A percentile compares a stretch with the other conserved stretches of the same genome.
phyloP scores from a whole-genome alignment of 1,140 invertebrate genomes.

The Apis florea region DNA sequence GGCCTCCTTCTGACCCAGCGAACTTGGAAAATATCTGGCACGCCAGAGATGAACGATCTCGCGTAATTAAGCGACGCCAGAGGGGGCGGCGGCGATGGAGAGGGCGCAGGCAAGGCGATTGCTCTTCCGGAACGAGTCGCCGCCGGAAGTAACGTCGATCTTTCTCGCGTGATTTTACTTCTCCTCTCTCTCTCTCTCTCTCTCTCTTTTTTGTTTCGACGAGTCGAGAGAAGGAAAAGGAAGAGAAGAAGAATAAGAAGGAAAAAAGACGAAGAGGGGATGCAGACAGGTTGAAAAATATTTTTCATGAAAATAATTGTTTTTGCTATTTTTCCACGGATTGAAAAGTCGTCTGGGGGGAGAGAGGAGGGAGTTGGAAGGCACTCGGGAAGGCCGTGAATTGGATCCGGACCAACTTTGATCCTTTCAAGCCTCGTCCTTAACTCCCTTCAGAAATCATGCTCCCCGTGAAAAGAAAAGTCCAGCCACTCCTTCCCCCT shows the following conservation, averaged over 20 bases:
- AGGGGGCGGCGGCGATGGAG: no score
- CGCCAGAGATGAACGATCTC: no score
- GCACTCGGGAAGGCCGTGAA: constrained; percentile 51
- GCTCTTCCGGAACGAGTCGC: no score
- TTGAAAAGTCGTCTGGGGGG: constrained; percentile 40
- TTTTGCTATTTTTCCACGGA: constrained; percentile 52
- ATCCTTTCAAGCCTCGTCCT: constrained; percentile 47
- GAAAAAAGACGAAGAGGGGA: not conserved
- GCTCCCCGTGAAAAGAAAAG: constrained; percentile 57
- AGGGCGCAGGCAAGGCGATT: no score
- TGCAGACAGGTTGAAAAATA: not conserved
- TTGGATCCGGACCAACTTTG: constrained; percentile 60
- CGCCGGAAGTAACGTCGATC: constrained; percentile 42
- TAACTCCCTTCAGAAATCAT: constrained; percentile 52
- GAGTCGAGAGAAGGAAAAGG: not conserved
- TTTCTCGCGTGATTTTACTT: constrained; percentile 20
- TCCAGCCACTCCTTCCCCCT: constrained; percentile 18
- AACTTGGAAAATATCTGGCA: no score
- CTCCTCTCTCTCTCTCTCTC: not conserved
- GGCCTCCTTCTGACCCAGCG: no score
- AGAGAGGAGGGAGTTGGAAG: not conserved
- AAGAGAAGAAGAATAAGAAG: no score
- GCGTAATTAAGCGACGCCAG: no score
- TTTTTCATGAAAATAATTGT: constrained; percentile 50
- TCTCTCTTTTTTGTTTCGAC: not conserved